phyloP scores from a whole-genome alignment of 2,113 vertebrate species.

The Neolamprologus falcicula region DNA sequence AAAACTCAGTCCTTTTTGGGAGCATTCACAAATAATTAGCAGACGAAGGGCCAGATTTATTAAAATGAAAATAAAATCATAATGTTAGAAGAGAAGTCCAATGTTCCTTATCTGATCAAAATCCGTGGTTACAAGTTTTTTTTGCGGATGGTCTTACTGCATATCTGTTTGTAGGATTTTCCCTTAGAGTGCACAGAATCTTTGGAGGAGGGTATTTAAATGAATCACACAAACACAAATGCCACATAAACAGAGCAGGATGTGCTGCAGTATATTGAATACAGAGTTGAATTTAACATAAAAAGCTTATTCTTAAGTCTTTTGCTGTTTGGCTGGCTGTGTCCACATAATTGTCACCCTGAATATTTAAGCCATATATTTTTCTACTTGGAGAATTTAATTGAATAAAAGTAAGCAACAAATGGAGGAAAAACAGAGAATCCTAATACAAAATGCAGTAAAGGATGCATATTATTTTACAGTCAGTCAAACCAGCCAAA shows the following conservation, averaged over 20 bases:
- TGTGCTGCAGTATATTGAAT: background rate
- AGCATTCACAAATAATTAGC: conserved; percentile 12
- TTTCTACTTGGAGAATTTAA: background rate
- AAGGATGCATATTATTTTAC: background rate
- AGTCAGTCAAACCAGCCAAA: background rate
- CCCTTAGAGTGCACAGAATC: background rate
- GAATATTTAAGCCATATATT: background rate
- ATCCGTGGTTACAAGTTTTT: background rate
- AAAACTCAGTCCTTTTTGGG: conserved; percentile 1
- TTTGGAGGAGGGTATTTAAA: background rate
- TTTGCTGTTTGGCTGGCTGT: background rate
- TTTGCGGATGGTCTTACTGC: background rate
- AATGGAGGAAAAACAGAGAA: background rate
- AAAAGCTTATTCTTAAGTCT: background rate
- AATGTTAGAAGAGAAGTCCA: background rate
- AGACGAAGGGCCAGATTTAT: background rate
- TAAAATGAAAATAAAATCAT: background rate
- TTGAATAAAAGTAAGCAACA: background rate
- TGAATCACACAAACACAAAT: background rate
- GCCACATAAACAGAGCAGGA: background rate
- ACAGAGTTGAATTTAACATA: background rate
- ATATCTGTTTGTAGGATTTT: background rate
- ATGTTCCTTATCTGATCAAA: background rate
- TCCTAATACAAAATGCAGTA: background rate
- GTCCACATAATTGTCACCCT: background rate